phyloP scores from a whole-genome alignment of 2,888 invertebrate genomes.

The Enchytraeus crypticus region DNA sequence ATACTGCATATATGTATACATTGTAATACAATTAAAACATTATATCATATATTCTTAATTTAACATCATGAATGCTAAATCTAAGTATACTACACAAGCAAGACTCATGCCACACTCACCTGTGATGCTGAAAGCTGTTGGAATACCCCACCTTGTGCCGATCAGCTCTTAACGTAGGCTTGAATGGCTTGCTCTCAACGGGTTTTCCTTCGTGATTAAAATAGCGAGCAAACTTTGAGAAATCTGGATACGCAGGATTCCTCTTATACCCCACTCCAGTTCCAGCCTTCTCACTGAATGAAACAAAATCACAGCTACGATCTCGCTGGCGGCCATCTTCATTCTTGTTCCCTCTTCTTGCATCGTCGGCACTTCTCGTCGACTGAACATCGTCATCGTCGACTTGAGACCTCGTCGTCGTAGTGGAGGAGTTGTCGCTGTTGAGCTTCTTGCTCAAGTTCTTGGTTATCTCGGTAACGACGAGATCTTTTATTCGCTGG shows the following conservation, averaged over 20 bases:
- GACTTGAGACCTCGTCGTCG: background rate
- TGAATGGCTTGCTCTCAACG: background rate
- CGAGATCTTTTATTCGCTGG: slow-evolving; percentile 3
- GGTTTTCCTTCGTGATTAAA: background rate
- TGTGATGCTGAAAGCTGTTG: background rate
- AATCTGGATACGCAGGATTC: background rate
- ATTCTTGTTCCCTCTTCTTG: background rate
- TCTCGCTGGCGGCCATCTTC: background rate
- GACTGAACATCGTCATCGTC: background rate
- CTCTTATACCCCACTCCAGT: background rate
- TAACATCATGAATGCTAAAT: no score
- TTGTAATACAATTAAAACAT: no score
- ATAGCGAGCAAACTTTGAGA: background rate
- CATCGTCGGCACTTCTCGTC: background rate
- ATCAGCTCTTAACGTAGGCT: slow-evolving; percentile 3
- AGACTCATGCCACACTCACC: no score
- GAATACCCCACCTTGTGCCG: slow-evolving; percentile 2
- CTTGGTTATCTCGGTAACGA: slow-evolving; percentile 1
- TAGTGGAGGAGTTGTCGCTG: background rate
- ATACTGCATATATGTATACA: no score
- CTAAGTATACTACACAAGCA: no score
- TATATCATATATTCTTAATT: no score
- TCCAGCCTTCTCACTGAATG: background rate
- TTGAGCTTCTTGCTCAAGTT: slow-evolving; percentile 1
- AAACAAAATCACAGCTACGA: background rate